Conservation (phyloP, 2,888 invertebrate genomes). For the Meghimatium bilineatum region DNA sequence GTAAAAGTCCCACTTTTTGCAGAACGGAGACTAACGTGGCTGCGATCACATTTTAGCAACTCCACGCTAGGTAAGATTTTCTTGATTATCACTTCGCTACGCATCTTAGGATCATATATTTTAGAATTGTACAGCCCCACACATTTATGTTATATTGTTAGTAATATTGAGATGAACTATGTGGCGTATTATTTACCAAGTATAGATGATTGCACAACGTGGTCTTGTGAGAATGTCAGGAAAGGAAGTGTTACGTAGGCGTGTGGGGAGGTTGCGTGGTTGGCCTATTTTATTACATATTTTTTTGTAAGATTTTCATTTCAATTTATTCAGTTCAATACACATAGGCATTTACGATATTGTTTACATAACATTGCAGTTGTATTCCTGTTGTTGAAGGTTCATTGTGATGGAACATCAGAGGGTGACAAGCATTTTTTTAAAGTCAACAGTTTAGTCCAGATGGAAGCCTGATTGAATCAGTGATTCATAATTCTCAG, state of each 20-base stretch:
- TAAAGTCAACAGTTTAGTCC: too few relatives aligned
- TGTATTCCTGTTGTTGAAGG: too few relatives aligned
- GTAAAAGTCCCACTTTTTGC: background rate
- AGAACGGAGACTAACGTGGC: slow-evolving; percentile 37
- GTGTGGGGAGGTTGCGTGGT: slow-evolving; percentile 21
- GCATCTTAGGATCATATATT: background rate
- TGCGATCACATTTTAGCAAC: slow-evolving; percentile 22
- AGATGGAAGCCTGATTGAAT: too few relatives aligned
- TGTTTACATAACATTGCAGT: too few relatives aligned
- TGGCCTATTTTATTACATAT: background rate
- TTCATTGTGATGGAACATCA: too few relatives aligned
- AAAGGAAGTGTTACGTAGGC: slow-evolving; percentile 37
- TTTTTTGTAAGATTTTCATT: background rate
- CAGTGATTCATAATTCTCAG: too few relatives aligned
- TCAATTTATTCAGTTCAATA: too few relatives aligned
- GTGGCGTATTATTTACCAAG: too few relatives aligned
- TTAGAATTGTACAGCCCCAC: too few relatives aligned
- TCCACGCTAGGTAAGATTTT: slow-evolving; percentile 32
- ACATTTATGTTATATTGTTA: background rate
- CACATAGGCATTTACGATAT: too few relatives aligned
- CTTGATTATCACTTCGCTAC: background rate
- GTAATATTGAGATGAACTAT: background rate
- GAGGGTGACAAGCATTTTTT: too few relatives aligned
- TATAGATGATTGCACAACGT: background rate
- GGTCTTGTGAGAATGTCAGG: background rate